These are phyloP conservation scores for Plectropomus leopardus DNA, from an alignment of 2,113 vertebrate species.

Conservation along the genomic window DNA sequence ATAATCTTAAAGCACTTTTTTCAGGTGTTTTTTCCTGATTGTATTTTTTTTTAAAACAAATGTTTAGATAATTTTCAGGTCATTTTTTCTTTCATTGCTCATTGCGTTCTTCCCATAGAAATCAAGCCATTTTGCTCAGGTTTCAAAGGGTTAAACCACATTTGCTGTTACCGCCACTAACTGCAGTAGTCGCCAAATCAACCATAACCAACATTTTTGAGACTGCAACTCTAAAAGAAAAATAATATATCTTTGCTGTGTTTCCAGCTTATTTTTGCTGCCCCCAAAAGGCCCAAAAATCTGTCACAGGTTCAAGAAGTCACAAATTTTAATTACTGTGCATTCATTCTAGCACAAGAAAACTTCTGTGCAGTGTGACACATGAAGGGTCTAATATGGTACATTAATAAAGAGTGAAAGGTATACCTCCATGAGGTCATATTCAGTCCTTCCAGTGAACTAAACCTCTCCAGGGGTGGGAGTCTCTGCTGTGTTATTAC, in stretches of 20 bases:
- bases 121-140: no score
- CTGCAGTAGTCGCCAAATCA: no score
- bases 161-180: no score
- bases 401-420: slow-evolving; percentile 46
- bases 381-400: slow-evolving; percentile 18
- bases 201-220: no score
- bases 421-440: slow-evolving; percentile 56
- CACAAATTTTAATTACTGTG: background rate
- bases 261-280: background rate
- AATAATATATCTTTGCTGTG: background rate
- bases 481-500: slow-evolving; percentile 64
- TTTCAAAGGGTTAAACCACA: background rate
- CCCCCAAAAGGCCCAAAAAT: slow-evolving; percentile 6
- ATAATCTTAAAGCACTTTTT: no score
- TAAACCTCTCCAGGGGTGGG: slow-evolving; percentile 42
- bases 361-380: slow-evolving; percentile 31
- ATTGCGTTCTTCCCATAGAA: no score
- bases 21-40: no score
- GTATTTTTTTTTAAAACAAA: no score
- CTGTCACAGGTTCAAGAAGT: background rate
- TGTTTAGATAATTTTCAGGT: no score
- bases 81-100: no score
- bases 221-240: background rate
- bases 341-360: slow-evolving; percentile 30
- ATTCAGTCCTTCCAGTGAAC: slow-evolving; percentile 54